Evolutionary conservation across 2,797 vertebrate species (phyloP), one percentile per base, ranked within the genome.

Genomic region (Tapirus indicus): DNA sequence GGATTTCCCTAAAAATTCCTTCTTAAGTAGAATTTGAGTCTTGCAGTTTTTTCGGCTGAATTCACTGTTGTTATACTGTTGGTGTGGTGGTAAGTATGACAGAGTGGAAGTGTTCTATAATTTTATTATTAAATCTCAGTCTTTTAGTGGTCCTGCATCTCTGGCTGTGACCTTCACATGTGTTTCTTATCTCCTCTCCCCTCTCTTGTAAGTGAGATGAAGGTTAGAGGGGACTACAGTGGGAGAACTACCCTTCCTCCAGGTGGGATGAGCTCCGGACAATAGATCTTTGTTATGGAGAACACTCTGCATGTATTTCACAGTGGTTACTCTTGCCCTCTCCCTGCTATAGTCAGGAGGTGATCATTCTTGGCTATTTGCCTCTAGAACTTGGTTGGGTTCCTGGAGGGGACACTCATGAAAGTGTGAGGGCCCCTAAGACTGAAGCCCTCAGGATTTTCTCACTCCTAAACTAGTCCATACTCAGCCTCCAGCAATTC

Each of bases 1-100:
- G 32, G 62, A 9, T 93, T 94, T 68, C 27, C 21, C 20, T 91
- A 93, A 68, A 86, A 83, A 74, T 93, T 92, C 41, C 7, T 74
- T 38, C 11, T 87, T 93, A 75, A 72, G 62, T 54, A 11, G 18
- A 82, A 14, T 88, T 56, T 71, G 58, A 90, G 6, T 80, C n/a
- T 58, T 91, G 5, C 0, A 82, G 12, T 2, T 77, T 47, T 80
- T 84, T 47, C 4, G 58, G 29, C 16, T 88, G 62, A 92, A 72
- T 54, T 58, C 5, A 17, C 16, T 71, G 16, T 64, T 94, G 62
- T 54, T 92, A 80, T 52, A 41, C 10, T 80, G 10, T 17, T 52
- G 60, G 17, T 47, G 2, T 96, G 29, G 16, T 49, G 6, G 27
- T 91, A 71, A 91, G 29, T 64, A 83, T 68, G 1, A 14, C 56